Percentiles rank a stretch among this genome's conserved stretches.
Conservation (phyloP, 2,888 invertebrate species). For the Sicus ferrugineus region DNA sequence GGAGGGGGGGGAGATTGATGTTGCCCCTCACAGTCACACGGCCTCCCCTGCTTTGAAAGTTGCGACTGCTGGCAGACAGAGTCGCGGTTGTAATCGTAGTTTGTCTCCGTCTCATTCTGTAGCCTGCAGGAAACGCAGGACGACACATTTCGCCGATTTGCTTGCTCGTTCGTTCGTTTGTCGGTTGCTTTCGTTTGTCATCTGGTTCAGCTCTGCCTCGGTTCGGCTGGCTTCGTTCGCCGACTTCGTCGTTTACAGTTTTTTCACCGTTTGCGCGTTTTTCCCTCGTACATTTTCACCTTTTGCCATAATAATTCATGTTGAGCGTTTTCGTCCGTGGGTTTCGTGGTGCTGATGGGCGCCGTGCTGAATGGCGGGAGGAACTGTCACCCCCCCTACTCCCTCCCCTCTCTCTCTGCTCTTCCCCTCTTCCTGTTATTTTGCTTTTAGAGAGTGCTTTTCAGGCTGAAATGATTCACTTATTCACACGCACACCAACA, state of each 20-base stretch:
- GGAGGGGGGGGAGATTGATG: no score
- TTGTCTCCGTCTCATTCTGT: slow-evolving; percentile 30
- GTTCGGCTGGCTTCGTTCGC: slow-evolving; percentile 19
- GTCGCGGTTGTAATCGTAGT: background rate
- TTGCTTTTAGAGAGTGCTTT: background rate
- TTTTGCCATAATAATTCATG: slow-evolving; percentile 29
- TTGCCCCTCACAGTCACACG: background rate
- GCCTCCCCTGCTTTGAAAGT: background rate
- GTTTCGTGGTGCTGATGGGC: background rate
- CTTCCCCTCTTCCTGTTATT: no score
- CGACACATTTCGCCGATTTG: slow-evolving; percentile 8
- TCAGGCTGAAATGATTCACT: background rate
- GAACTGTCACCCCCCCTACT: background rate
- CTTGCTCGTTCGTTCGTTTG: slow-evolving; percentile 7
- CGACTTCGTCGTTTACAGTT: slow-evolving; percentile 13
- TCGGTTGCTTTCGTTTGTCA: slow-evolving; percentile 14
- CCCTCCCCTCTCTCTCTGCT: no score
- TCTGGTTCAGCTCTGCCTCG: slow-evolving; percentile 3
- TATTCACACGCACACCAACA: background rate
- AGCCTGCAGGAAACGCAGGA: slow-evolving; percentile 6
- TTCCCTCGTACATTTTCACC: background rate
- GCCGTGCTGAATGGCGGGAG: background rate
- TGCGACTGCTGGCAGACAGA: slow-evolving; percentile 16
- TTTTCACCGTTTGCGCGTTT: slow-evolving; percentile 16
- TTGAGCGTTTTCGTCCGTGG: slow-evolving; percentile 2